phyloP scores from a whole-genome alignment of 1,140 invertebrate genomes.

The Drosophila watanabei region DNA sequence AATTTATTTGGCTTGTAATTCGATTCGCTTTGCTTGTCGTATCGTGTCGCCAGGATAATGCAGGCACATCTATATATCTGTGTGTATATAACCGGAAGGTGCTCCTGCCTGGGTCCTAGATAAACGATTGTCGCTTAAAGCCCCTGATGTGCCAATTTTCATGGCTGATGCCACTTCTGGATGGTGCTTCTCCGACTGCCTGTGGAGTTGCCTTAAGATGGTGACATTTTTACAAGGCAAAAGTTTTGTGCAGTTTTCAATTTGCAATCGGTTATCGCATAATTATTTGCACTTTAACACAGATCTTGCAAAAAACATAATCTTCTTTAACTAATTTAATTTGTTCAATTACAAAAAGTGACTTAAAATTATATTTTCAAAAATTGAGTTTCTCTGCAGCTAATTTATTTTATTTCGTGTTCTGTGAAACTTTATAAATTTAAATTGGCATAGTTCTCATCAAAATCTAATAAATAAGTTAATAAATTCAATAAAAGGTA shows the following conservation, averaged over 20 bases:
- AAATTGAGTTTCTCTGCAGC: slow-evolving; percentile 59
- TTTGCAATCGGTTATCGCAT: slow-evolving; percentile 22
- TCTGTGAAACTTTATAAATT: not conserved
- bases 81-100: not conserved
- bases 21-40: slow-evolving; percentile 70
- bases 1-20: slow-evolving; percentile 79
- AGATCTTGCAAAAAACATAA: slow-evolving; percentile 17
- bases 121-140: slow-evolving; percentile 73
- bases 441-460: not conserved
- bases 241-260: slow-evolving; percentile 22
- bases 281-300: slow-evolving; percentile 56
- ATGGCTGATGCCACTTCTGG: slow-evolving; percentile 53
- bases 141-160: slow-evolving; percentile 78
- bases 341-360: slow-evolving; percentile 33
- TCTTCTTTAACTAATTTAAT: slow-evolving; percentile 63
- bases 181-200: slow-evolving; percentile 10
- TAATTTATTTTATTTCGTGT: slow-evolving; percentile 14
- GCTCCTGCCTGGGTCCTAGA: slow-evolving; percentile 22
- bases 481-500: slow-evolving; percentile 28
- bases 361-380: slow-evolving; percentile 54
- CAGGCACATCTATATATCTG: slow-evolving; percentile 58
- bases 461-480: slow-evolving; percentile 32
- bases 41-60: slow-evolving; percentile 56
- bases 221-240: slow-evolving; percentile 17
- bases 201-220: slow-evolving; percentile 36